Base-by-base conservation (phyloP, 2,888 invertebrate species). In the Phania funesta region DNA sequence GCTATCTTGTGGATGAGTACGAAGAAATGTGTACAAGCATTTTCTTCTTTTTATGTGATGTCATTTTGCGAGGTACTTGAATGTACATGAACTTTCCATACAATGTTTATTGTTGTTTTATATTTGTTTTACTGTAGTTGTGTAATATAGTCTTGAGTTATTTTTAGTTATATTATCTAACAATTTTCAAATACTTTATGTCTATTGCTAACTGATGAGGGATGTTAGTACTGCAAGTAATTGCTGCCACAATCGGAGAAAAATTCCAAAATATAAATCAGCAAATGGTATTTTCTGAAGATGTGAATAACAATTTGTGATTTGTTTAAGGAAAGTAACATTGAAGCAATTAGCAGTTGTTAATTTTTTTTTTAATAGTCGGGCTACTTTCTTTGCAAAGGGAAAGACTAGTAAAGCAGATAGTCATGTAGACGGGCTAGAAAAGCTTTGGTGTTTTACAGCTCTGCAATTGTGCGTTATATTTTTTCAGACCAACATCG, bases 121-220 rank as follows among this genome's bases (percentile, higher is more conserved):
- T 52, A 16, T 24, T 50, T 52, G 26, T 48, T 68, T 67, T 56
- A n/a, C 41, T 67, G 52, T 62, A 54, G 24, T 35, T 58, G 24
- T 48, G 38, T 68, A 22, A 62, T 62, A 26, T 46, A 50, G 56
- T 65, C 70, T 65, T 68, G 64, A 80, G 75, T 75, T 64, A 58
- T 80, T 75, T 80, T 70, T 41, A 58, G 70, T 70, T 75, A 48
- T 22, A 44, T 9, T 58, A 70, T 80, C 50, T 71, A 80, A 80
- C 70, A 76, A 70, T 75, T 75, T 76, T 29, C 80, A 76, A 71
- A 80, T 75, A 76, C 79, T 67, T 70, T 48, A 56, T 54, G 44
- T 77, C 13, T 60, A 76, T 44, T 68, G 11, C 50, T 67, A 67
- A 76, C 67, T 50, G 65, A 65, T 58, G 75, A 75, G 46, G 52